Base-by-base conservation (phyloP, 2,797 vertebrate species). In the Chiroxiphia lanceolata region DNA sequence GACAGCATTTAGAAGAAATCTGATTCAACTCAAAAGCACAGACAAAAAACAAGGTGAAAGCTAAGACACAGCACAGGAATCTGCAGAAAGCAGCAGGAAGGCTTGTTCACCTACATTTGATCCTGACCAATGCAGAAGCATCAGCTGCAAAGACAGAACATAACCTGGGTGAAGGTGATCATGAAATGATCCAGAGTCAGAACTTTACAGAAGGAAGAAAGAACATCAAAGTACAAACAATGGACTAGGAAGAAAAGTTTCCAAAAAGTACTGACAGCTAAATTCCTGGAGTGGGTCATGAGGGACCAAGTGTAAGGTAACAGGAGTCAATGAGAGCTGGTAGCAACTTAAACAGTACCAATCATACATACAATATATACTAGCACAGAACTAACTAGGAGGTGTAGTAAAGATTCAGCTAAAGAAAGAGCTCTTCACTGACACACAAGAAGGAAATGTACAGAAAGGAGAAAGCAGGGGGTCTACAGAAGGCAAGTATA, bases 141-240 rank as follows among this genome's bases (percentile, higher is more conserved):
- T 59, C 71, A 82, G 64, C 36, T 83, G 75, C 7, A 16, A 78
- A 90, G 68, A 64, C 3, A 87, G 63, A 57, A 67, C 51, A 26
- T 51, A 76, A 61, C 68, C 40, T 79, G 44, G 36, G 71, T 87
- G 71, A 95, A 75, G 48, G 44, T 54, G 78, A 89, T 69, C 6
- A 2, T 36, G 25, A 92, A 92, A 84, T 44, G 54, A 89, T 65
- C 54, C 54, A 36, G 67, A 36, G 47, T 77, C 87, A 87, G 51
- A 82, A 87, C 26, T 84, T 81, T 26, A 79, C 22, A 92, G 61
- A 75, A 65, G 45, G 34, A 93, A 92, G 36, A 47, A 89, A 72
- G n/a, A 90, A 57, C 72, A 83, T 83, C 57, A 89, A 93, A 89
- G 40, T 14, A 87, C 56, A 89, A 92, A 84, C 54, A 84, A 79